Base-by-base conservation (phyloP, 2,113 vertebrate genomes). In the Heloderma charlesbogerti region DNA sequence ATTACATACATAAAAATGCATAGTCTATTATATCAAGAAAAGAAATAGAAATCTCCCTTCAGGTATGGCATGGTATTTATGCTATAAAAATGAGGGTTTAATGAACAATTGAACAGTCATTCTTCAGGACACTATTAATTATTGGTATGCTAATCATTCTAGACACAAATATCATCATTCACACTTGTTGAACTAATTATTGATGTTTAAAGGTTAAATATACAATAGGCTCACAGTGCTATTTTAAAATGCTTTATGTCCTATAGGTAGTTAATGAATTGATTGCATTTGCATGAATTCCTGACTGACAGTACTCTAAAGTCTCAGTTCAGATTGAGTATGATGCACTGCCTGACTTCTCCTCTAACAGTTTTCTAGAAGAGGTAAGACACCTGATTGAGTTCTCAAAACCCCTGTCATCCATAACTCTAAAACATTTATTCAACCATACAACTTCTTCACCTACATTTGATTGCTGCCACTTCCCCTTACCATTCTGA, bases 181-280 rank as follows among this genome's bases (percentile, higher is more conserved):
- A 71, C 66, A 87, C 86, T 91, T 67, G 0, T 91, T 87, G 91
- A 66, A 12, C 0, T 93, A 67, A 37, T 84, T 83, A 13, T 92
- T n/a, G 0, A 87, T 71, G 45, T 25, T 89, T 75, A 45, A 13
- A 90, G 63, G 91, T 93, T 72, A 54, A 90, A 75, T 57, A 29
- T 77, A 3, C 45, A 67, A 48, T 43, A 40, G 43, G 57, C 63
- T 63, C 40, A 63, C 29, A 69, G 5, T 71, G 15, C 34, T 48
- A 15, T 66, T 29, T 88, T 90, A 48, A 90, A 93, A 86, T 51
- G 37, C 86, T 93, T 94, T 88, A 4, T 69, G 85, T 90, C 3
- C 31, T 83, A 7, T 10, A 82, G 20, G 7, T 89, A 92, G 88
- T 25, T 6, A 82, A 81, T 89, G 25, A 89, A 88, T 51, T 1